A percentile compares a stretch with the other conserved stretches of the same genome.
phyloP scores from a whole-genome alignment of 2,113 vertebrate genomes.

The Nerophis ophidion region DNA sequence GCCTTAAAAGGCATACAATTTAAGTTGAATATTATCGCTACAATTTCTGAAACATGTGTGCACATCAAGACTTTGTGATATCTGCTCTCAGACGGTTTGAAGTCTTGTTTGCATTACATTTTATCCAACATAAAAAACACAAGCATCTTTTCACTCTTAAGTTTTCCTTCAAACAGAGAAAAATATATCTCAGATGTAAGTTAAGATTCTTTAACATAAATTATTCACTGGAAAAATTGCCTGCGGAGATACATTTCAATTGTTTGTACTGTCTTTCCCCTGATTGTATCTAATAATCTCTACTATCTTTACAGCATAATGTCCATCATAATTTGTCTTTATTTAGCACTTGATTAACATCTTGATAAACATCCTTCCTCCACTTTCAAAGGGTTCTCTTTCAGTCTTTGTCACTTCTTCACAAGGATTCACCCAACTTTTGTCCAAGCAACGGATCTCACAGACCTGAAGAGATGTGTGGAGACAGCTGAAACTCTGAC shows the following conservation, averaged over 20 bases:
- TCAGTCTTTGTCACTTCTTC: background rate
- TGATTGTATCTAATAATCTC: conserved; percentile 37
- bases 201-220: conserved; percentile 8
- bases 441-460: conserved; percentile 19
- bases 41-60: no score
- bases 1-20: no score
- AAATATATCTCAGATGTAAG: no score
- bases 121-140: no score
- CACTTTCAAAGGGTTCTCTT: background rate
- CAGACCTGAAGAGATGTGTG: conserved; percentile 30
- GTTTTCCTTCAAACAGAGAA: no score
- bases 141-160: no score
- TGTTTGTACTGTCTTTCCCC: background rate
- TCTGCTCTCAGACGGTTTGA: no score
- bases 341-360: conserved; percentile 2
- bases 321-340: conserved; percentile 17
- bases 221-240: conserved; percentile 6
- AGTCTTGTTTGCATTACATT: no score
- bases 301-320: conserved; percentile 18
- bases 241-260: background rate
- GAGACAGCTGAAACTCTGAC: background rate
- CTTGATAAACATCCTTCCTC: background rate
- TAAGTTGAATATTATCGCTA: no score
- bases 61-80: no score
- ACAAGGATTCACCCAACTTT: background rate